These are phyloP conservation scores for Gymnocypris eckloni DNA, from an alignment of 2,797 vertebrate species.

Conservation along the genomic window DNA sequence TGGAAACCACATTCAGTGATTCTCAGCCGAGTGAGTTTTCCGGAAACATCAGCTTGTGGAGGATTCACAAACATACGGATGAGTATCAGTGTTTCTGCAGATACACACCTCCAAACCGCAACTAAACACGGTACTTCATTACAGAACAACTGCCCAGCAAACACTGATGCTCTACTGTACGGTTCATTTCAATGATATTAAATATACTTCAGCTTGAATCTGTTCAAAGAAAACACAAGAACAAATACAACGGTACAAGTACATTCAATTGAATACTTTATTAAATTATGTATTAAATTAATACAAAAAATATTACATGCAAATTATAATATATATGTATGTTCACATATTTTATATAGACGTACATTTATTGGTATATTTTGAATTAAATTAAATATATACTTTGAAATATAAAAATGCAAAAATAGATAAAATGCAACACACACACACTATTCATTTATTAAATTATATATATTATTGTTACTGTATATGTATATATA, in stretches of 20 bases:
- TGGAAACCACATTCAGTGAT: constrained; percentile 38
- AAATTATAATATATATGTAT: no score
- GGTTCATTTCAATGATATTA: not conserved
- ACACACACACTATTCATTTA: no score
- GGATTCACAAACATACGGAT: not conserved
- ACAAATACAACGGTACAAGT: not conserved
- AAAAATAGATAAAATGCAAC: no score
- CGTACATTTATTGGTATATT: no score
- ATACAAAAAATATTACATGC: no score
- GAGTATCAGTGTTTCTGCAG: not conserved
- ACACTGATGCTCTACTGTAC: not conserved
- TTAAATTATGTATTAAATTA: not conserved
- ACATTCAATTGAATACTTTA: not conserved
- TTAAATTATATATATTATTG: no score
- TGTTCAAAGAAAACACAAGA: not conserved
- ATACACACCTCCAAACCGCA: not conserved
- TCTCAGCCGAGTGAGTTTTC: constrained; percentile 38
- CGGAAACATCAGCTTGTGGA: constrained; percentile 25
- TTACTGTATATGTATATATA: no score
- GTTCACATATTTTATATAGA: no score
- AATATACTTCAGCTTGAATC: not conserved
- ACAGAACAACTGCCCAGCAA: not conserved
- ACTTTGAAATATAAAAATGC: no score
- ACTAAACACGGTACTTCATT: not conserved
- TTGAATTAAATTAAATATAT: no score